Conservation (phyloP, 92 coral and sea anemone genomes). For the Epizoanthus scotinus region DNA sequence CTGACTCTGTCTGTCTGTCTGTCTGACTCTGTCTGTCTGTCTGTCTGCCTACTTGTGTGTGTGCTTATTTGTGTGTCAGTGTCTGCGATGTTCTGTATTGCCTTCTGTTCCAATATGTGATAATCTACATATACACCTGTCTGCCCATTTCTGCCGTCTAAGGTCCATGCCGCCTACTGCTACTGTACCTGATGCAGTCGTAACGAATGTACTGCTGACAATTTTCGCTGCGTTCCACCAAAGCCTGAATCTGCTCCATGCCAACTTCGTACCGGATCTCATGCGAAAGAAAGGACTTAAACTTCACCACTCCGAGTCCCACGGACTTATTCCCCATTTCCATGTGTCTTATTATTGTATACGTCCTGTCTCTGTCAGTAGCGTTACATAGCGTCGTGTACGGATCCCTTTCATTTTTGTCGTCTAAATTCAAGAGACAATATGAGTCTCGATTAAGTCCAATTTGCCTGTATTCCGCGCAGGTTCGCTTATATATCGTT, state of each 20-base stretch:
- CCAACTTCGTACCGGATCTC: conserved; percentile 49
- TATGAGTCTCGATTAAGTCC: conserved; percentile 66
- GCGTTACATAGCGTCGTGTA: conserved; percentile 81
- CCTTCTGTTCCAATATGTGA: too few relatives aligned
- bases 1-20: too few relatives aligned
- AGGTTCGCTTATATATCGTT: conserved; percentile 72
- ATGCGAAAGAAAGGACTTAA: conserved; percentile 41
- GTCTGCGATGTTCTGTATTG: too few relatives aligned
- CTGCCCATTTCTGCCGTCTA: too few relatives aligned
- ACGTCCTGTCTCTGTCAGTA: conserved; percentile 55
- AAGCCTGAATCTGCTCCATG: conserved; percentile 57
- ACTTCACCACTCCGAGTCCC: conserved; percentile 27
- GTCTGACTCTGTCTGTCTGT: too few relatives aligned
- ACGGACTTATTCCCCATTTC: conserved; percentile 45
- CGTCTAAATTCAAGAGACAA: conserved; percentile 52
- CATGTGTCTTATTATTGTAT: conserved; percentile 69
- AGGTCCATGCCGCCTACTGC: too few relatives aligned
- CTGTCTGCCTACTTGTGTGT: too few relatives aligned
- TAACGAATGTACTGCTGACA: conserved; percentile 88
- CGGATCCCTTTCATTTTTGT: conserved; percentile 55
- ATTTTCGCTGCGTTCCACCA: conserved; percentile 61
- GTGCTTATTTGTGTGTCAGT: too few relatives aligned
- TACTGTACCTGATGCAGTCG: conserved; percentile 67
- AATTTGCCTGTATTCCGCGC: conserved; percentile 76
- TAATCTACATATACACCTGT: too few relatives aligned